Percentiles rank a stretch among this genome's conserved stretches.
These are phyloP conservation scores for Scatophagus argus DNA, from an alignment of 2,113 vertebrate genomes.

Conservation along the genomic window DNA sequence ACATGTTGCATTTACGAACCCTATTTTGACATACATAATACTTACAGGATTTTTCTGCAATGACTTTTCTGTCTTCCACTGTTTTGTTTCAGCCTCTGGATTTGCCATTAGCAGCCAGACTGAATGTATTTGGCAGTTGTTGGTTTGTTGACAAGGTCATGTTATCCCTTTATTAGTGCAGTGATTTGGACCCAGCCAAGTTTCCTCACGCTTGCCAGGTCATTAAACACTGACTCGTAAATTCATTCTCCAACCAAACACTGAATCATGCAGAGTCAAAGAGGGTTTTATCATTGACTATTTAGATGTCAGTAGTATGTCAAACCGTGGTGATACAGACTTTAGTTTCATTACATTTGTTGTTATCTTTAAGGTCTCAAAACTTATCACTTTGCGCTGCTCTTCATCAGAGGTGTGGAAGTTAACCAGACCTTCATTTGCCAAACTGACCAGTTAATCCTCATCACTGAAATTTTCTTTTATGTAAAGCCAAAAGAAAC, in stretches of 20 bases:
- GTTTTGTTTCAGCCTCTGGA: conserved; percentile 31
- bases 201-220: conserved; percentile 47
- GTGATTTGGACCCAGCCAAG: conserved; percentile 46
- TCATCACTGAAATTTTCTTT: not conserved
- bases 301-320: not conserved
- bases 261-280: conserved; percentile 36
- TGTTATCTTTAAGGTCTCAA: conserved; percentile 3
- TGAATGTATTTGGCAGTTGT: conserved; percentile 14
- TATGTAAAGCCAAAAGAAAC: not conserved
- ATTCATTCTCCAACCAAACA: conserved; percentile 50
- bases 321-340: conserved; percentile 5
- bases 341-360: not conserved
- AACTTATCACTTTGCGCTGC: not conserved
- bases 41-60: not conserved
- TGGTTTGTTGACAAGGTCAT: conserved; percentile 49
- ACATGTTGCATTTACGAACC: not conserved
- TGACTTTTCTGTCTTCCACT: not conserved
- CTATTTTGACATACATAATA: not conserved
- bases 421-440: not conserved
- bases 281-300: conserved; percentile 24
- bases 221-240: conserved; percentile 65
- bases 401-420: not conserved
- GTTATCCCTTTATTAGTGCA: conserved; percentile 56
- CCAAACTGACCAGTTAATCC: not conserved
- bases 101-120: conserved; percentile 22